Percentiles rank a stretch among this genome's conserved stretches.
These are phyloP conservation scores for Linurgus olivaceus DNA, from an alignment of 2,797 vertebrate species.

Conservation along the genomic window DNA sequence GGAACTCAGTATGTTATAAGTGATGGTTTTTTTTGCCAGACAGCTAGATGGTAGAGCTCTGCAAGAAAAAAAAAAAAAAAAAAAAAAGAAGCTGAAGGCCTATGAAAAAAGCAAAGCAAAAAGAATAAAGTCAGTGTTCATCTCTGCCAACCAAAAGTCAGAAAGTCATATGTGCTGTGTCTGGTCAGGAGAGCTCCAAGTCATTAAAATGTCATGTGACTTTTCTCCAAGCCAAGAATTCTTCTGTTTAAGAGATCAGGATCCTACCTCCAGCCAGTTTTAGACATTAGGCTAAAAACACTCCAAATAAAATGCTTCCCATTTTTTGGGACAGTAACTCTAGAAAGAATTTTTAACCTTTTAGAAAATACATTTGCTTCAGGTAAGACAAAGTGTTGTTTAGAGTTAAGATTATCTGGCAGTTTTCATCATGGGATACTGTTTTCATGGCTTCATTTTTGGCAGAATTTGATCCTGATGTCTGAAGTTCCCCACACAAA, in stretches of 20 bases:
- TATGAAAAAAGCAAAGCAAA: background rate
- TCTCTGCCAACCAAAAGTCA: background rate
- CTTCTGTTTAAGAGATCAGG: conserved; percentile 26
- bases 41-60: background rate
- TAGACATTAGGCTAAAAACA: background rate
- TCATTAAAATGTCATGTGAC: conserved; percentile 3
- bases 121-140: background rate
- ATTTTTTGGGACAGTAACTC: background rate
- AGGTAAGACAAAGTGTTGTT: background rate
- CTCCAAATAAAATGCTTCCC: background rate
- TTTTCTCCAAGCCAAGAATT: conserved; percentile 6
- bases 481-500: background rate
- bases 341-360: background rate
- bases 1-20: background rate
- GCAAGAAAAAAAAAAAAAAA: background rate
- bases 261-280: background rate
- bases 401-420: background rate
- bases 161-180: conserved; percentile 21
- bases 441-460: background rate
- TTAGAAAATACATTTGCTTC: background rate
- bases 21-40: background rate
- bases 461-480: background rate
- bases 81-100: background rate
- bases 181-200: conserved; percentile 1
- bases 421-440: background rate